Evolutionary conservation across 2,113 vertebrate species (phyloP), one percentile per base, ranked within the genome.

Genomic region (Apteryx owenii): DNA sequence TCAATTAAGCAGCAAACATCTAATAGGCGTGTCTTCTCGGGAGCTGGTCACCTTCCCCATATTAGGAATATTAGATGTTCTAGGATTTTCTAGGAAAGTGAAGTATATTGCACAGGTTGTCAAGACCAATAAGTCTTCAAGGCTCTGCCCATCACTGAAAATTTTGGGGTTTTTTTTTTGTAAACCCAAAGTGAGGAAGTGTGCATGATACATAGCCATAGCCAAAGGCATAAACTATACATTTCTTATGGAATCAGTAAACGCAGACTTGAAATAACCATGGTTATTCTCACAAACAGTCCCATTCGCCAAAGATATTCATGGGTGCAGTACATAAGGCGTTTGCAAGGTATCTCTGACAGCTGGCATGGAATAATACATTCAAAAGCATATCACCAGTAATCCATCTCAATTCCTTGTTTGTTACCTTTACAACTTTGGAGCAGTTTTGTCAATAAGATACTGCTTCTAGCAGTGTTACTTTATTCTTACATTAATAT

Each of bases 361-460:
- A 81, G 60, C 83, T 90, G 86, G 61, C 86, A 38, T 42, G 54
- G 89, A 95, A 38, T 89, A 87, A 95, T 53, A 25, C 86, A 79
- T 81, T 95, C 65, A 71, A 56, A 79, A 79, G 77, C 65, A 18
- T 92, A 81, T 84, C 86, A 54, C 56, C 42, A 28, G 89, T 91
- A 87, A 97, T 96, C 93, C 73, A 79, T 95, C 94, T 96, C 94
- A 96, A 94, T 95, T 95, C 77, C 77, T 97, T 76, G 6, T 92
- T 96, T 95, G 95, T 96, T 96, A 89, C 73, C 86, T 89, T 95
- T 84, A 70, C 72, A 87, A 79, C 77, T 87, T 95, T 75, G 81
- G 71, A 96, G 81, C 77, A 90, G 81, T 95, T 94, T 75, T 92
- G 93, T 95, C 95, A 95, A 92, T 91, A 95, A 91, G 91, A 79